Evolutionary conservation across 2,888 invertebrate species (phyloP).

Genomic region (Hoplodrina ambigua): DNA sequence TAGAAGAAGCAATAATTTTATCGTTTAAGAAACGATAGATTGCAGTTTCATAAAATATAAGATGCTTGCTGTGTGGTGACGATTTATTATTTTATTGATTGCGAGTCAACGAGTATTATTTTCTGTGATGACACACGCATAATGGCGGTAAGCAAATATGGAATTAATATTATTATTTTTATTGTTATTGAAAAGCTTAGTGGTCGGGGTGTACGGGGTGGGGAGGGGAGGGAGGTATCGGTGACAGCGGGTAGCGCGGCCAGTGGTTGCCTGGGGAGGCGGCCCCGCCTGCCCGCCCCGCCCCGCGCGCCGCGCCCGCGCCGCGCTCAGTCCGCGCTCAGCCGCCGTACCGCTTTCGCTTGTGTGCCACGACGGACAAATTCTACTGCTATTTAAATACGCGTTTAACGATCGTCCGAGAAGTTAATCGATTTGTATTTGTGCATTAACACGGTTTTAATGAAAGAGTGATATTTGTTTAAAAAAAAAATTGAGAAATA

Average conservation of each 20-base stretch:
- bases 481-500: not conserved
- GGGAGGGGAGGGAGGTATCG: constrained; percentile 73
- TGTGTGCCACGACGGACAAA: constrained; percentile 64
- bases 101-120: constrained; percentile 33
- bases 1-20: constrained; percentile 5
- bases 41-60: constrained; percentile 27
- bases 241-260: constrained; percentile 85
- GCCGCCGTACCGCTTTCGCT: constrained; percentile 78
- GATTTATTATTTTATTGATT: constrained; percentile 42
- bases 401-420: constrained; percentile 63
- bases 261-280: constrained; percentile 81
- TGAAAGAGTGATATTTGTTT: constrained; percentile 43
- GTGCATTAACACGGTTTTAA: constrained; percentile 48
- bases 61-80: constrained; percentile 18
- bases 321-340: constrained; percentile 84
- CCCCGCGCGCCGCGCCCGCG: constrained; percentile 75
- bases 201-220: constrained; percentile 68
- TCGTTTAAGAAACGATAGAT: constrained; percentile 5
- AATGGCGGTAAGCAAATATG: constrained; percentile 59
- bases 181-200: constrained; percentile 83
- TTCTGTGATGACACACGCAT: constrained; percentile 36
- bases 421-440: constrained; percentile 56
- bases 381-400: constrained; percentile 64
- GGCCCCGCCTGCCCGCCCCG: constrained; percentile 73
- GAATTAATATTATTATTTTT: constrained; percentile 73